Evolutionary conservation across 2,113 vertebrate genomes (phyloP).

Genomic region (Xyliphius kryptos): DNA sequence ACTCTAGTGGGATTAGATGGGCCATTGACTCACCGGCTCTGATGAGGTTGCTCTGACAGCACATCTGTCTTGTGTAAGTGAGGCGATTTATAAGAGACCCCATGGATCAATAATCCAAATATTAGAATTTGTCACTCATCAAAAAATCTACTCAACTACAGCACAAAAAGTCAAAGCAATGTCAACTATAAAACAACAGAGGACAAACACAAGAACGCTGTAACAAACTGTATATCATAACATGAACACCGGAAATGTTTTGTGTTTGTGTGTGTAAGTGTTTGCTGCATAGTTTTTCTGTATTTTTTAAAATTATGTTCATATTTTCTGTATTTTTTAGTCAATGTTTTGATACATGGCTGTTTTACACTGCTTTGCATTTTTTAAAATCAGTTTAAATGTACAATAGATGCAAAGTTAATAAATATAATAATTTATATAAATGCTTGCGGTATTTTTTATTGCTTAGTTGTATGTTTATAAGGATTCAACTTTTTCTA

Average conservation of each 20-base stretch:
- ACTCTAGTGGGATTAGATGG: slow-evolving; percentile 41
- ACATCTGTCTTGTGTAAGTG: slow-evolving; percentile 57
- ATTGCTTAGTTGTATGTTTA: too few relatives aligned
- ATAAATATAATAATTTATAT: slow-evolving; percentile 4
- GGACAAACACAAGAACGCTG: slow-evolving; percentile 7
- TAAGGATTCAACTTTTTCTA: too few relatives aligned
- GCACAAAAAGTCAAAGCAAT: not conserved
- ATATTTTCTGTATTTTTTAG: too few relatives aligned
- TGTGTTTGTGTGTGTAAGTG: too few relatives aligned
- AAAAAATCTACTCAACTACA: slow-evolving; percentile 43
- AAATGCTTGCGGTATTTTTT: too few relatives aligned
- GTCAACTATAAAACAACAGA: slow-evolving; percentile 14
- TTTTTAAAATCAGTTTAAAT: not conserved
- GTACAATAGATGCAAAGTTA: slow-evolving; percentile 44
- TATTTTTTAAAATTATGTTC: not conserved
- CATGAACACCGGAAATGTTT: not conserved
- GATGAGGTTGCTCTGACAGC: slow-evolving; percentile 54
- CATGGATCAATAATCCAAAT: slow-evolving; percentile 59
- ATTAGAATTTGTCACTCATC: slow-evolving; percentile 59
- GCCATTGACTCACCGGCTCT: slow-evolving; percentile 33
- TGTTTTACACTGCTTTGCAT: too few relatives aligned
- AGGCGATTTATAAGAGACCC: slow-evolving; percentile 52
- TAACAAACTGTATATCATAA: not conserved
- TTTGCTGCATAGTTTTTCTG: too few relatives aligned
- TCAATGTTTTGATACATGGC: too few relatives aligned